phyloP scores from a whole-genome alignment of 2,888 invertebrate genomes.

The Idaea straminata region DNA sequence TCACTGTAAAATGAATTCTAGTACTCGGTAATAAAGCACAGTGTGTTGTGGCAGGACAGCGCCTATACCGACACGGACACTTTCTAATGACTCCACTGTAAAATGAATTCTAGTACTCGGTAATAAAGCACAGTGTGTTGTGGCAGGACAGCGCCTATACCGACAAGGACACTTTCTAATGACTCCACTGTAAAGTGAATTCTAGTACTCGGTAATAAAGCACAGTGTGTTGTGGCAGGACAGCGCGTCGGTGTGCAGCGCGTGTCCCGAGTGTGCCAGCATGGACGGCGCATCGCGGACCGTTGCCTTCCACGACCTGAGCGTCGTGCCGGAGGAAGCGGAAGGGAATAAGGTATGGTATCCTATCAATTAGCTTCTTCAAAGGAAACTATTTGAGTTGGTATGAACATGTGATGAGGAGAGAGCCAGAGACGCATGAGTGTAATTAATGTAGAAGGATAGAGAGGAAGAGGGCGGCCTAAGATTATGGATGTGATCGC shows the following conservation, averaged over 20 bases:
- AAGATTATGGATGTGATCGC: no score
- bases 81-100: no score
- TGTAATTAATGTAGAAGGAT: no score
- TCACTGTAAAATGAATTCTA: no score
- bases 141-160: not conserved
- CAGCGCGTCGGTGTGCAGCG: conserved; percentile 79
- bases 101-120: not conserved
- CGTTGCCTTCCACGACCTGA: conserved; percentile 86
- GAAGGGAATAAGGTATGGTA: conserved; percentile 55
- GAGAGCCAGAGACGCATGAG: no score
- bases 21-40: no score
- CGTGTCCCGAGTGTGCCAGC: conserved; percentile 76
- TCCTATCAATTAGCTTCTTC: no score
- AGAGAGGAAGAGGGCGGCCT: no score
- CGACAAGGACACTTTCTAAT: not conserved
- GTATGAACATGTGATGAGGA: conserved; percentile 4
- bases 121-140: not conserved
- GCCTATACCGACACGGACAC: no score
- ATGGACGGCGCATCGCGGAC: conserved; percentile 56
- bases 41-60: no score
- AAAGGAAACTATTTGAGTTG: not conserved
- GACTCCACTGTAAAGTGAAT: conserved; percentile 5
- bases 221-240: conserved; percentile 72
- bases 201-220: conserved; percentile 41
- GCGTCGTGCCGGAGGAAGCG: conserved; percentile 88